Base-by-base conservation (phyloP, 1,140 invertebrate genomes). In the Drosophila nikananu region DNA sequence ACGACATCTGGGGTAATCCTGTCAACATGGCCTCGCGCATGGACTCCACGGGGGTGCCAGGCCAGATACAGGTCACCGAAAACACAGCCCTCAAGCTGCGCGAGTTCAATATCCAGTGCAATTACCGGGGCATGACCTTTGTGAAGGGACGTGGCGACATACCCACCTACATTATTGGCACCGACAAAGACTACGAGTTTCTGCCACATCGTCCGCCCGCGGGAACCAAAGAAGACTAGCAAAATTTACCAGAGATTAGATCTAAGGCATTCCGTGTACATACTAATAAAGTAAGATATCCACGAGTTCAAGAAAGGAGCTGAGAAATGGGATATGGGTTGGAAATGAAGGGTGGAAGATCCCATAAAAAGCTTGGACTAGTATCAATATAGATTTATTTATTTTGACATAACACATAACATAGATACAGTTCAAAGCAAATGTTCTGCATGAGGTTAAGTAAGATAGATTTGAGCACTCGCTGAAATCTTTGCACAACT, bases 1-100 rank as follows among this genome's bases (percentile, higher is more conserved):
- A 93, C 46, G 92, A 99, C 92, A 98, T 99, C 76, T 98, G 98
- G 98, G 98, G 98, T 0, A 97, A 99, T 93, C 96, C 97, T 1
- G 98, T 99, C 0, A 99, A 99, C 93, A 97, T 99, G 95, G 97
- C 98, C 2, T 98, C 97, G 9, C 94, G 98, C 81, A 98, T 98
- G 97, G 97, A 98, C 81, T 97, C 96, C 1, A 97, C 96, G 1
- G 97, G 97, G 25, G 93, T 95, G 75, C 94, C 95, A 5, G 96
- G 96, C 52, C 95, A 95, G 92, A 97, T 98, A 82, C 97, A 98
- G 93, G 95, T 97, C 1, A 96, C 97, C 5, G 95, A 96, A 91
- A 94, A 95, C 35, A 97, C 96, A 2, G 96, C 96, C 0, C 83
- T 94, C 13, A 94, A 97, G 37, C 93, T 97, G 35, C 94, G 95